These are phyloP conservation scores for Drosophila repletoides DNA, from an alignment of 1,140 invertebrate species.

Conservation along the genomic window DNA sequence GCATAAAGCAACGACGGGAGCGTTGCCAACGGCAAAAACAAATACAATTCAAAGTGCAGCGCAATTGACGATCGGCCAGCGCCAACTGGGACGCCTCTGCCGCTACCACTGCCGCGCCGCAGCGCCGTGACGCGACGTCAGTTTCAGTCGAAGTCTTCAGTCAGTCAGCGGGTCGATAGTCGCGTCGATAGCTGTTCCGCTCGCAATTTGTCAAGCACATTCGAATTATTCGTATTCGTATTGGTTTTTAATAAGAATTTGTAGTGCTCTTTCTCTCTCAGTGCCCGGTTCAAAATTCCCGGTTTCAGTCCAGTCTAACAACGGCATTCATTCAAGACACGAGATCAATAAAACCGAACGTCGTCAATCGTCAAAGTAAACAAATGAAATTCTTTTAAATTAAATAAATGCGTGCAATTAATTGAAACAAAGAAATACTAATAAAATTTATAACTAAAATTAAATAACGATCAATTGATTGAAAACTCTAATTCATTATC, in stretches of 20 bases:
- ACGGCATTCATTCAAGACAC: slow-evolving; percentile 57
- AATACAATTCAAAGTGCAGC: slow-evolving; percentile 67
- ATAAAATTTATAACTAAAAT: slow-evolving; percentile 12
- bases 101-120: slow-evolving; percentile 1
- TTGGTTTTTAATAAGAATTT: no score
- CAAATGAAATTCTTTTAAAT: slow-evolving; percentile 72
- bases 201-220: slow-evolving; percentile 45
- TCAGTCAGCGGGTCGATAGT: slow-evolving; percentile 43
- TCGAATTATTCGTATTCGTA: no score
- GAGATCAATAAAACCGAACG: slow-evolving; percentile 41
- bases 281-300: no score
- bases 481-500: slow-evolving; percentile 43
- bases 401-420: slow-evolving; percentile 41
- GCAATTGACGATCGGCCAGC: slow-evolving; percentile 56
- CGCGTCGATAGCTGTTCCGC: slow-evolving; percentile 34
- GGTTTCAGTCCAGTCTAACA: slow-evolving; percentile 39
- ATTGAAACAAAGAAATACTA: slow-evolving; percentile 9
- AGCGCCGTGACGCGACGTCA: not conserved
- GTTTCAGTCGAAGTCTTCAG: slow-evolving; percentile 24
- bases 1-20: slow-evolving; percentile 17
- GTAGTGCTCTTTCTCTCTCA: no score
- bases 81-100: no score
- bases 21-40: slow-evolving; percentile 34
- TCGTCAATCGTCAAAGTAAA: slow-evolving; percentile 23
- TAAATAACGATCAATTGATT: slow-evolving; percentile 52